These are phyloP conservation scores for Ciconia maguari DNA, from an alignment of 2,113 vertebrate genomes.

Conservation along the genomic window DNA sequence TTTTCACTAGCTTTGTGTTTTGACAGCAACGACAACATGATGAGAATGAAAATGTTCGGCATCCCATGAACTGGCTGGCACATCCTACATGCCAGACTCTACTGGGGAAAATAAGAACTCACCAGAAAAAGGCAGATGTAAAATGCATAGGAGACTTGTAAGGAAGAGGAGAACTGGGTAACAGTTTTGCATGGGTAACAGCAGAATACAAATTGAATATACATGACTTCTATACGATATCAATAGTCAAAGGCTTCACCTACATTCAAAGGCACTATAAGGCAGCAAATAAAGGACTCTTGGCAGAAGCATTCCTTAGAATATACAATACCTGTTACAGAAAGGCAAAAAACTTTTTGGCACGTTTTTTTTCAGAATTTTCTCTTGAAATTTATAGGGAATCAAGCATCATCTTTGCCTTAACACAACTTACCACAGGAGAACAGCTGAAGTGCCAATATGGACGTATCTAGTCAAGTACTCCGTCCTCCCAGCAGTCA, in stretches of 20 bases:
- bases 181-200: neutral
- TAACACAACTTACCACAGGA: neutral
- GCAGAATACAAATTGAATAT: conserved; percentile 5
- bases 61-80: conserved; percentile 32
- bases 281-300: neutral
- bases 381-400: neutral
- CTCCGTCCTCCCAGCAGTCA: neutral
- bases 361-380: neutral
- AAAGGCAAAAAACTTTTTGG: neutral
- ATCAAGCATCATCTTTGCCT: neutral
- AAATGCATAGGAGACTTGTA: neutral
- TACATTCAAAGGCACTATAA: neutral
- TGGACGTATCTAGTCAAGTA: neutral
- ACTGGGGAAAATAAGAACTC: conserved; percentile 16
- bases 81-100: conserved; percentile 42
- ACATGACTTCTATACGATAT: neutral
- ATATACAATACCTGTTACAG: neutral
- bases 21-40: neutral
- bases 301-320: neutral
- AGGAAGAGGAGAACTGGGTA: neutral
- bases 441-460: neutral
- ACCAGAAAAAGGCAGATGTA: neutral
- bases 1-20: conserved; percentile 25
- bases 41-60: neutral
- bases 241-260: neutral